Evolutionary conservation across 2,113 vertebrate species (phyloP).

Genomic region (Pelobates fuscus): DNA sequence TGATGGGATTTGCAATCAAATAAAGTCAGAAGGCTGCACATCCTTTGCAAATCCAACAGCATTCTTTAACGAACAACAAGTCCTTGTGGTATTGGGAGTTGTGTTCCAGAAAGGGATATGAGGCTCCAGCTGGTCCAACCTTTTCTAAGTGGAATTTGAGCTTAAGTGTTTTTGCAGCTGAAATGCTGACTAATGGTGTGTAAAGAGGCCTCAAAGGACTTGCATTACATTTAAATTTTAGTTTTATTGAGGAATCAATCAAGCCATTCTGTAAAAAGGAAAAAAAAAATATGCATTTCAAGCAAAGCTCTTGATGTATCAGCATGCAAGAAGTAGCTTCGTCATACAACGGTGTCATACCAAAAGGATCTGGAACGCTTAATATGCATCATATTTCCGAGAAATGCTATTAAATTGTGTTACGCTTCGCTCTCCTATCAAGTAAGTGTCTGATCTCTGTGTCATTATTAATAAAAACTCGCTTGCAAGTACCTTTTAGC

Average conservation of each 20-base stretch:
- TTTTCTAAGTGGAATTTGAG: conserved; percentile 29
- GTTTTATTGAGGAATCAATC: conserved; percentile 56
- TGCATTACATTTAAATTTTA: conserved; percentile 54
- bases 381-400: conserved; percentile 47
- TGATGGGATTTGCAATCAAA: too few relatives aligned
- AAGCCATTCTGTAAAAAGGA: conserved; percentile 54
- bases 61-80: too few relatives aligned
- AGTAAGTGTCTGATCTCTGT: conserved; percentile 25
- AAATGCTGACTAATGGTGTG: conserved; percentile 58
- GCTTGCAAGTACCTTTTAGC: conserved; percentile 88
- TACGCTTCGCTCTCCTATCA: conserved; percentile 29
- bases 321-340: conserved; percentile 31
- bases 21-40: too few relatives aligned
- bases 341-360: not conserved
- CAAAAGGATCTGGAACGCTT: conserved; percentile 27
- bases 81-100: not conserved
- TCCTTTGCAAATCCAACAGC: too few relatives aligned
- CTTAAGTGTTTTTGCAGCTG: conserved; percentile 51
- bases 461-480: conserved; percentile 33
- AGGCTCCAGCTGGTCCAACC: not conserved
- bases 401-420: conserved; percentile 42
- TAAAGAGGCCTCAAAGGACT: conserved; percentile 56
- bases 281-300: conserved; percentile 45
- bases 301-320: conserved; percentile 48
- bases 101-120: not conserved